Evolutionary conservation across 2,888 invertebrate species (phyloP).

Genomic region (Trypoxylon attenuatum): DNA sequence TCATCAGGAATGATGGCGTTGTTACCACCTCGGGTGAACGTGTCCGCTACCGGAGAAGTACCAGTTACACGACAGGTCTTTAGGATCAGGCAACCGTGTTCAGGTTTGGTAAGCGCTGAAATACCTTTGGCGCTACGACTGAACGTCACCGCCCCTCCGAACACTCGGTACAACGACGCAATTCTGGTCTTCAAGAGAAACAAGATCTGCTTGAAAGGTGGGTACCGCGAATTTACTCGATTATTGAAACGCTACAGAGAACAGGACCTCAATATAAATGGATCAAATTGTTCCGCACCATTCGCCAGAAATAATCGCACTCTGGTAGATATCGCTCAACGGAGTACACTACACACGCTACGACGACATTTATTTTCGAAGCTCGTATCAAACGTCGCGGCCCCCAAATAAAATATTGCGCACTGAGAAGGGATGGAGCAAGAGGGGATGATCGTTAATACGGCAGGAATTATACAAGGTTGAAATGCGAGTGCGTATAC

Average conservation of each 20-base stretch:
- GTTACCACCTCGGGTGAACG: slow-evolving; percentile 87
- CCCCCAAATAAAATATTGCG: too few species aligned
- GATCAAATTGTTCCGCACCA: too few species aligned
- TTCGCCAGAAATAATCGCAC: too few species aligned
- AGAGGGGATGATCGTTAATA: too few species aligned
- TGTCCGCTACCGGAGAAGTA: slow-evolving; percentile 86
- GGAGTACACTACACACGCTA: too few species aligned
- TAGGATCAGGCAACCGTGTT: slow-evolving; percentile 88
- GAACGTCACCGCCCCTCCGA: slow-evolving; percentile 84
- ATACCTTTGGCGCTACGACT: slow-evolving; percentile 88
- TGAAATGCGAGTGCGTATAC: not conserved
- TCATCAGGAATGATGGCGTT: slow-evolving; percentile 77
- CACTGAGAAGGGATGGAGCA: too few species aligned
- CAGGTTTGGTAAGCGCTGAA: slow-evolving; percentile 87
- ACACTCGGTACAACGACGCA: slow-evolving; percentile 82
- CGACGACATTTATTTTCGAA: too few species aligned
- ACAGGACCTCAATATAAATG: too few species aligned
- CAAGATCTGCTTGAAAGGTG: slow-evolving; percentile 91
- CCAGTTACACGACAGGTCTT: slow-evolving; percentile 86
- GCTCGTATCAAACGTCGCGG: too few species aligned
- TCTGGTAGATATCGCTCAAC: too few species aligned
- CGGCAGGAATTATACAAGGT: not conserved
- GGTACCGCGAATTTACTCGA: slow-evolving; percentile 46
- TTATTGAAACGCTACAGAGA: too few species aligned
- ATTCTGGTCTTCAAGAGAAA: slow-evolving; percentile 87